Conservation (phyloP, 2,888 invertebrate species). For the Himalopsyche tibetana region DNA sequence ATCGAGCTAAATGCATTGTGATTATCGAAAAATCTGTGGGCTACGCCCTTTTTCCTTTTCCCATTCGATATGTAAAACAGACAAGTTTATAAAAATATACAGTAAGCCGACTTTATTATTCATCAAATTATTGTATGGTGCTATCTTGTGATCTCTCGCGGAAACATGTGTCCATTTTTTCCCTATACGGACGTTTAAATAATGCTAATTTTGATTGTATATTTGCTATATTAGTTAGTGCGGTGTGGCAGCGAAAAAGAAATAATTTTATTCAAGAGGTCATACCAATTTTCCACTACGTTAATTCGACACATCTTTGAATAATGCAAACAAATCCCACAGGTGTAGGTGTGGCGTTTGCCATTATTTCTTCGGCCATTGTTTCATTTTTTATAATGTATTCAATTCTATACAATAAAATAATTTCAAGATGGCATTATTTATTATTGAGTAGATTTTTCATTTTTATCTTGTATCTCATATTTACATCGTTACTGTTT, state of each 20-base stretch:
- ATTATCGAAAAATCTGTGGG: too few species aligned
- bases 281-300: conserved; percentile 63
- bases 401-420: conserved; percentile 59
- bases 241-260: neutral
- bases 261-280: conserved; percentile 54
- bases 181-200: neutral
- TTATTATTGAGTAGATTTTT: neutral
- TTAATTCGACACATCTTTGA: conserved; percentile 59
- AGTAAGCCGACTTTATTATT: too few species aligned
- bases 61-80: too few species aligned
- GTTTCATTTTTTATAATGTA: conserved; percentile 57
- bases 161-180: conserved; percentile 15
- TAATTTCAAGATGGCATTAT: conserved; percentile 53
- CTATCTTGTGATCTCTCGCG: neutral
- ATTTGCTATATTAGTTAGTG: conserved; percentile 11
- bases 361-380: conserved; percentile 53
- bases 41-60: too few species aligned
- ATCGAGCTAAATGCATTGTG: too few species aligned
- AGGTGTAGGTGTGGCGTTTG: conserved; percentile 31
- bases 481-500: conserved; percentile 27
- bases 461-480: conserved; percentile 7
- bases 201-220: conserved; percentile 41
- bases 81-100: too few species aligned
- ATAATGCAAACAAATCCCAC: conserved; percentile 55
- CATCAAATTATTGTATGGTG: too few species aligned